Base-by-base conservation (phyloP, 1,140 invertebrate genomes). In the Leptestheria dahalacensis region DNA sequence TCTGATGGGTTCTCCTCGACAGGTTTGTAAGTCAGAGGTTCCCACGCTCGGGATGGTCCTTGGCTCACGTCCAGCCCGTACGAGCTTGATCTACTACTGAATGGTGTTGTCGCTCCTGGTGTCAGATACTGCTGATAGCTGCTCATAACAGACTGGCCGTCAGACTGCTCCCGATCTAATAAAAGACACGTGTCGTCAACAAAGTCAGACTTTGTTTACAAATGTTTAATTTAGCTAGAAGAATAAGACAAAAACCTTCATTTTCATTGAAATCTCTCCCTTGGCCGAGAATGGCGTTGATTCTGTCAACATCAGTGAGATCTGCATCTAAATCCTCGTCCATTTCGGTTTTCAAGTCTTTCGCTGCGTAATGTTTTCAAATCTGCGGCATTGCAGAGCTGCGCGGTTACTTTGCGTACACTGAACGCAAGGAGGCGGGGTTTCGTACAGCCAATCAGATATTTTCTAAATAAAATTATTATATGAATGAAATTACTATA, bases 81-180 rank as follows among this genome's bases (percentile, higher is more conserved):
- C 33, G 6, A 41, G 33, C 33, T 41, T 9, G 33, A 41, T 41
- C 33, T 41, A 15, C 33, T 15, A 15, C 33, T 41, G 33, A 41
- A 41, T 41, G 33, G 33, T 15, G 28, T 55, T 20, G 25, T 29
- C 23, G 12, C 25, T 0, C 33, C n/a, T 29, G 53, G 53, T n/a
- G 53, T 55, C 9, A 28, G 25, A 41, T 55, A 18, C 15, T 28
- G 53, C 26, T 55, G 53, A 55, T 26, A 55, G 25, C 53, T 28
- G 33, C 53, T 55, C 3, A 41, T 41, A 41, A 41, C 33, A 41
- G 33, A 41, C 33, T 41, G 33, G 6, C 33, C 33, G 15, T 41
- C 33, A 41, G 33, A 41, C 15, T 41, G 33, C 15, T 41, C 33
- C 33, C 33, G 6, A 15, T 41, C 33, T 41, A 15, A n/a, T 41